Evolutionary conservation across 2,888 invertebrate genomes (phyloP).

Genomic region (Augochlorella aurata): DNA sequence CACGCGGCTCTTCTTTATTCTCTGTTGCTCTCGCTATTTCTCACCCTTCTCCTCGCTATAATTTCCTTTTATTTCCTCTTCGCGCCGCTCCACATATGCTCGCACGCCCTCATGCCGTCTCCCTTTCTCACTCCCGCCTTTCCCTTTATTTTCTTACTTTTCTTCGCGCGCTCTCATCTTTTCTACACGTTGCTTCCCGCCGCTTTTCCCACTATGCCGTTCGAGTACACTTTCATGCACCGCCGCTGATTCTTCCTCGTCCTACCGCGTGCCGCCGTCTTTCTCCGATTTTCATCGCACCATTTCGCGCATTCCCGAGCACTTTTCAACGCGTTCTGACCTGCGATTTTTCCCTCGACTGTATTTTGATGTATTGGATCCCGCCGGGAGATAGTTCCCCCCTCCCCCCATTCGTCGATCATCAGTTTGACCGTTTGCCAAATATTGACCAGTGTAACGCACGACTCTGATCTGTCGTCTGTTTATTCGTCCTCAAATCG

Average conservation of each 20-base stretch:
- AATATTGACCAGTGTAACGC: background rate
- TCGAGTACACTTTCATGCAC: conserved; percentile 22
- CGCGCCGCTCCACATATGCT: conserved; percentile 5
- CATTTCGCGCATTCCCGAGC: conserved; percentile 1
- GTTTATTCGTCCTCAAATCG: background rate
- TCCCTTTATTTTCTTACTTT: background rate
- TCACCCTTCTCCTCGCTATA: background rate
- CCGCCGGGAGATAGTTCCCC: background rate
- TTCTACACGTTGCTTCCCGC: conserved; percentile 4
- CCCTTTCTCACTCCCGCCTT: background rate
- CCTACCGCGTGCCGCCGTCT: background rate
- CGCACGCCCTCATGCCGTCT: background rate
- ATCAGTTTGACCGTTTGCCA: background rate
- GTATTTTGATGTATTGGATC: background rate
- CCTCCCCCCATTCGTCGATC: background rate
- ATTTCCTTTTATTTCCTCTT: background rate
- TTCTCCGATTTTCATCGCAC: background rate
- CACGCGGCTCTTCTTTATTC: background rate
- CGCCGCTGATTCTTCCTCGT: conserved; percentile 1
- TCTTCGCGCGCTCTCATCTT: conserved; percentile 18
- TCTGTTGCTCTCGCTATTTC: background rate
- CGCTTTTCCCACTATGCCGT: background rate
- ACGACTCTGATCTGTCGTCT: background rate
- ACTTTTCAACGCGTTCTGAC: background rate
- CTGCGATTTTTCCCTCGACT: background rate